These are phyloP conservation scores for Onychostoma macrolepis DNA, from an alignment of 2,113 vertebrate genomes.

Conservation along the genomic window DNA sequence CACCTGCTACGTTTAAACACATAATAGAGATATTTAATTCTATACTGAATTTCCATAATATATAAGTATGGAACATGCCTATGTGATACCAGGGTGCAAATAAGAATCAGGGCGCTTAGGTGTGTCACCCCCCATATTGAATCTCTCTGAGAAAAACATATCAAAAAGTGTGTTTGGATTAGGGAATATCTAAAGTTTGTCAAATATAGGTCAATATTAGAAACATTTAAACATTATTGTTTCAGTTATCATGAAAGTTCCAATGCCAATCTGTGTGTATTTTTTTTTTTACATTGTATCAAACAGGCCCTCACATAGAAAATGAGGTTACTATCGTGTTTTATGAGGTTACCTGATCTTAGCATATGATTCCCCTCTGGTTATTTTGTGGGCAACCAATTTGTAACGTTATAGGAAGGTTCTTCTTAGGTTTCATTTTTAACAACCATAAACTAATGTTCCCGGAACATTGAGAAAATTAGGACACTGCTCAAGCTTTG, in stretches of 20 bases:
- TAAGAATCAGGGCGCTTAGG: background rate
- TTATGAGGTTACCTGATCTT: background rate
- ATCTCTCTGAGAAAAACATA: background rate
- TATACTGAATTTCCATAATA: background rate
- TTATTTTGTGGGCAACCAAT: background rate
- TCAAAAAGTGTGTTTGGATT: no score
- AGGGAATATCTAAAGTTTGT: no score
- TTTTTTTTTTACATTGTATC: background rate
- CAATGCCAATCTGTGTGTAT: background rate
- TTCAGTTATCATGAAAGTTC: background rate
- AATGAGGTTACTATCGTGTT: background rate
- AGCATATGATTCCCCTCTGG: background rate
- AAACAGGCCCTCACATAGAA: background rate
- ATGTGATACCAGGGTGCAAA: background rate
- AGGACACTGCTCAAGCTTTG: background rate
- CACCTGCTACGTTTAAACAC: background rate
- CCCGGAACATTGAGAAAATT: background rate
- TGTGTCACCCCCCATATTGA: background rate
- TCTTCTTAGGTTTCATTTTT: background rate
- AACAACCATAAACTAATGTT: background rate
- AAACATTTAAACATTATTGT: background rate
- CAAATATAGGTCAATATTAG: background rate
- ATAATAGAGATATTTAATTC: background rate
- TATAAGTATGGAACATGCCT: background rate
- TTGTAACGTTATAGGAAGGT: background rate